Evolutionary conservation across 1,140 invertebrate genomes (phyloP).

Genomic region (Aporrectodea caliginosa): DNA sequence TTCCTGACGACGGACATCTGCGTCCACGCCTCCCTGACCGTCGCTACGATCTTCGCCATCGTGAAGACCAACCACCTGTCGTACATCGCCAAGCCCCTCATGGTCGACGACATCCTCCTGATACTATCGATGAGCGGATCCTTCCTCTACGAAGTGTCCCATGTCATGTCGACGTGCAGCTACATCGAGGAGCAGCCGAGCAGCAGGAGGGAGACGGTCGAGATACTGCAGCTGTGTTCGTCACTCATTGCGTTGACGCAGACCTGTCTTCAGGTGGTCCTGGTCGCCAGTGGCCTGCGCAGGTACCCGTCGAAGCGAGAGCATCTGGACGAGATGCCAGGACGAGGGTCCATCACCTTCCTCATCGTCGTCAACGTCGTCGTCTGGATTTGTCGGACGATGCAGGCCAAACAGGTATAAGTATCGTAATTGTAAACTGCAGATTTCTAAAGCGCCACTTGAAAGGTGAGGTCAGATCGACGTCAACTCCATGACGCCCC

Average conservation of each 20-base stretch:
- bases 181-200: neutral
- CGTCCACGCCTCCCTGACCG: conserved; percentile 1
- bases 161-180: conserved; percentile 4
- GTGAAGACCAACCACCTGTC: conserved; percentile 11
- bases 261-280: conserved; percentile 17
- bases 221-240: conserved; percentile 3
- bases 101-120: conserved; percentile 26
- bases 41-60: conserved; percentile 6
- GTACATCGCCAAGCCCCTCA: conserved; percentile 14
- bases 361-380: conserved; percentile 27
- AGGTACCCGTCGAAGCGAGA: conserved; percentile 10
- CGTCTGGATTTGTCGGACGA: conserved; percentile 24
- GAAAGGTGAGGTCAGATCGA: too few species aligned
- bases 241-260: conserved; percentile 13
- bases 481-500: too few species aligned
- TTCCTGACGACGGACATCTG: conserved; percentile 19
- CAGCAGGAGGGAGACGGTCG: neutral
- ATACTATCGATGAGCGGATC: conserved; percentile 25
- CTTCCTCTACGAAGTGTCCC: conserved; percentile 19
- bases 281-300: conserved; percentile 24
- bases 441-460: too few species aligned
- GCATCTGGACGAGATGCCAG: conserved; percentile 22
- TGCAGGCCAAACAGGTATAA: conserved; percentile 24
- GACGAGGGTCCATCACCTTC: conserved; percentile 21
- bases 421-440: too few species aligned